phyloP scores from a whole-genome alignment of 2,797 vertebrate genomes.

The Macrochelys suwanniensis region DNA sequence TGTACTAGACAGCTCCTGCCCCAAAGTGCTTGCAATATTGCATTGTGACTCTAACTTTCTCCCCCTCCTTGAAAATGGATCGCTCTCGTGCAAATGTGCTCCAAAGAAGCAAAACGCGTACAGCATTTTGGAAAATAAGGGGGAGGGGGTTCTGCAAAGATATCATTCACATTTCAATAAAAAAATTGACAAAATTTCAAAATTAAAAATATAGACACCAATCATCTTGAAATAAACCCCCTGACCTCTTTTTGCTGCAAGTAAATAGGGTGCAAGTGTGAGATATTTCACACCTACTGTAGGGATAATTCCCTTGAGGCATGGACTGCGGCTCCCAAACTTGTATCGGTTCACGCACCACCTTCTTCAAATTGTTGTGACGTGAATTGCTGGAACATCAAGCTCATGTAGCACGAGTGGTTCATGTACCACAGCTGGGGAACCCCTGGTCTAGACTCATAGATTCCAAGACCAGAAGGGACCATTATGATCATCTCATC shows the following conservation, averaged over 20 bases:
- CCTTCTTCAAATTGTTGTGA: neutral
- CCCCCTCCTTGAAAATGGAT: neutral
- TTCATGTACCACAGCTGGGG: neutral
- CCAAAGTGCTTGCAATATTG: neutral
- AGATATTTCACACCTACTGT: neutral
- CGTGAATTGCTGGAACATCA: neutral
- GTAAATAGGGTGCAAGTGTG: neutral
- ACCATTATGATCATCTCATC: neutral
- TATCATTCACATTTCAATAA: neutral
- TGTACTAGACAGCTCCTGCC: neutral
- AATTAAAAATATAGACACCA: neutral
- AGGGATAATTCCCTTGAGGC: neutral
- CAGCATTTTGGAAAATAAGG: neutral
- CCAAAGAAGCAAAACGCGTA: neutral
- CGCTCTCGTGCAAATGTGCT: neutral
- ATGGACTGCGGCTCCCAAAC: neutral
- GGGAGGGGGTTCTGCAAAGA: neutral
- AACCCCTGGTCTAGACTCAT: neutral
- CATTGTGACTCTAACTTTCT: neutral
- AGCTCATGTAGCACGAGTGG: neutral
- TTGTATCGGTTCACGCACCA: neutral
- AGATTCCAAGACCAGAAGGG: neutral
- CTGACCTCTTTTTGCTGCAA: neutral
- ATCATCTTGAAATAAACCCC: neutral
- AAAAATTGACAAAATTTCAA: neutral